These are phyloP conservation scores for Xanthostigma xanthostigma DNA, from an alignment of 2,888 invertebrate genomes.

Conservation along the genomic window DNA sequence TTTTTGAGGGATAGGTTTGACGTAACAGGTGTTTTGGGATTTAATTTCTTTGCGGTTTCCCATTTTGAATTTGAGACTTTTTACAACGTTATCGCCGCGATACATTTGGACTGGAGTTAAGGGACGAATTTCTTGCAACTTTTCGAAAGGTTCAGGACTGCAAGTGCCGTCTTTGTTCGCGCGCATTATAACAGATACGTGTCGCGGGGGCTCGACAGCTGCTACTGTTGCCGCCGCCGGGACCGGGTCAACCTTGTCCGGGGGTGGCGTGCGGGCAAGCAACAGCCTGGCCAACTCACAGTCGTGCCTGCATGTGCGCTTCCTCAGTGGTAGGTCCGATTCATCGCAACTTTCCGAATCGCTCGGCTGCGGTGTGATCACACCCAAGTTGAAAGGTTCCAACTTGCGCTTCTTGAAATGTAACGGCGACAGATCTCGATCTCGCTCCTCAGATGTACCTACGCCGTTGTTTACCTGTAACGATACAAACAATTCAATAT, in stretches of 20 bases:
- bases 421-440: conserved; percentile 29
- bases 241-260: conserved; percentile 21
- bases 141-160: conserved; percentile 23
- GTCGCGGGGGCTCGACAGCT: conserved; percentile 13
- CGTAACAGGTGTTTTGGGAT: conserved; percentile 14
- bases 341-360: conserved; percentile 61
- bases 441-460: conserved; percentile 25
- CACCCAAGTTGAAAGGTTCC: conserved; percentile 25
- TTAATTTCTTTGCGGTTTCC: conserved; percentile 43
- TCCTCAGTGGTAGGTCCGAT: conserved; percentile 36
- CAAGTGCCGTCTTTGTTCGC: conserved; percentile 70
- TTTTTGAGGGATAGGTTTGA: too few relatives aligned
- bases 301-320: conserved; percentile 32
- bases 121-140: conserved; percentile 24
- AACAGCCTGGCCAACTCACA: conserved; percentile 39
- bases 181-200: conserved; percentile 72
- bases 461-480: conserved; percentile 18
- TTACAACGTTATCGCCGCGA: conserved; percentile 43
- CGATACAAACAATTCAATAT: too few relatives aligned
- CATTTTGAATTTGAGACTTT: conserved; percentile 59
- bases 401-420: conserved; percentile 16
- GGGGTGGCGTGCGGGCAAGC: conserved; percentile 41
- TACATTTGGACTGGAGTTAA: conserved; percentile 13
- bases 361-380: conserved; percentile 70
- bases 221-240: background rate